Conservation (phyloP, 2,113 vertebrate species). For the Antigone vipio region DNA sequence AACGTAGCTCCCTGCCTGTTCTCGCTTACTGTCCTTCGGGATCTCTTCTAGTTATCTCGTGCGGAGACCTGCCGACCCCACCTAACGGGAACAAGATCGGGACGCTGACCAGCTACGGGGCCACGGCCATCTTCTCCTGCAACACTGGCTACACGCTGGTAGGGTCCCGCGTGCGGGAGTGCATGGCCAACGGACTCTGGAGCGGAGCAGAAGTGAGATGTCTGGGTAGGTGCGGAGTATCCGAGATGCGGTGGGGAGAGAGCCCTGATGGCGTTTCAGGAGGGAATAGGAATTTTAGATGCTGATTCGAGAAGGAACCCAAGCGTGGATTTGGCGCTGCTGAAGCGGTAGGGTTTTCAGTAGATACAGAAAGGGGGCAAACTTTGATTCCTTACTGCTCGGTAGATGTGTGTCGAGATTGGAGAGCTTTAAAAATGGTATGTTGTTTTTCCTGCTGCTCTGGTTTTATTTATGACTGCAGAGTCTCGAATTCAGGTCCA, state of each 20-base stretch:
- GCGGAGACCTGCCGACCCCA: conserved; percentile 89
- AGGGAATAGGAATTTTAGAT: background rate
- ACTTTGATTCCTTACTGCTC: background rate
- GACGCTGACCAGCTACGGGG: conserved; percentile 87
- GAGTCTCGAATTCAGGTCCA: rapidly evolving
- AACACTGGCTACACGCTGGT: conserved; percentile 96
- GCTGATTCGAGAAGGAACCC: rapidly evolving
- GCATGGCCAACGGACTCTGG: conserved; percentile 97
- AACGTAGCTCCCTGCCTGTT: background rate
- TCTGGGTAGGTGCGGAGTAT: conserved; percentile 78
- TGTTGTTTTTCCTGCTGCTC: background rate
- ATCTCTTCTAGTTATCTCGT: conserved; percentile 87
- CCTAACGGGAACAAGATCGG: conserved; percentile 96
- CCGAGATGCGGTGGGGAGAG: rapidly evolving
- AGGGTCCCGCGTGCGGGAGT: conserved; percentile 92
- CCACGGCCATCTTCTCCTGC: conserved; percentile 97
- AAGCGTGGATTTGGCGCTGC: rapidly evolving
- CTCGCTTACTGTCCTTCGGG: background rate
- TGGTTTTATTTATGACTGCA: background rate
- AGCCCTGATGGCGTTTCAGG: rapidly evolving
- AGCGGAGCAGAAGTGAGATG: conserved; percentile 92
- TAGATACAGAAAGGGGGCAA: rapidly evolving
- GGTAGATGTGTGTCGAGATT: background rate
- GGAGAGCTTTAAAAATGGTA: background rate
- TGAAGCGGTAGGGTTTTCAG: background rate